Evolutionary conservation across 2,113 vertebrate species (phyloP), one percentile per base, ranked within the genome.

Genomic region (Podarcis raffonei): DNA sequence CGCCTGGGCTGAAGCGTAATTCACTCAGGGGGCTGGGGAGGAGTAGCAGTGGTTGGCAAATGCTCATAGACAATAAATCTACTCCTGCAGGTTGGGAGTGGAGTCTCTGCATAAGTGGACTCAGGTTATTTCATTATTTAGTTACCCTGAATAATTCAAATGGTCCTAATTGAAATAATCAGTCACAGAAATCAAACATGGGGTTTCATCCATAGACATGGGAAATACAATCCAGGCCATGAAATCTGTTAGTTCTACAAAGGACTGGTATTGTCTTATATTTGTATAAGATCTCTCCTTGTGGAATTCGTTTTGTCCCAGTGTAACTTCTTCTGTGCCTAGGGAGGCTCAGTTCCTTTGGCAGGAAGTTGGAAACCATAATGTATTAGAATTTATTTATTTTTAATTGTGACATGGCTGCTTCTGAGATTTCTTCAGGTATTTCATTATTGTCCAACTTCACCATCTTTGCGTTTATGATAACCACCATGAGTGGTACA

Each of bases 81-180:
- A 30, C 83, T 42, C 85, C 37, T 35, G 62, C n/a, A 93, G 90
- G 93, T 83, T 32, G 2, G 1, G 1, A 37, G 84, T 23, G 20
- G 2, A 84, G 59, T 62, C 4, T 18, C 13, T 62, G 16, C 59
- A 25, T 71, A 62, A 18, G 84, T 65, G 27, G 86, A 2, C 48
- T 91, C 66, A 32, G 27, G 88, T 86, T 16, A 62, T 87, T 68
- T 92, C n/a, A 77, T 87, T 27, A 11, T 42, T 90, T 89, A 85
- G 69, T 87, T 89, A 76, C 82, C 37, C 30, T 82, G 85, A 93
- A 90, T 87, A 92, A 93, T 92, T 94, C 74, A 92, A 81, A 78
- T 22, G 80, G 4, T 27, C 71, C 3, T 77, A 92, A 91, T 87
- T 87, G 74, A 53, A 89, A 86, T 76, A 20, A 90, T 90, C 66